Percentiles rank a stretch among this genome's conserved stretches.
Evolutionary conservation across 2,797 vertebrate species (phyloP).

Genomic region (Phataginus tricuspis): DNA sequence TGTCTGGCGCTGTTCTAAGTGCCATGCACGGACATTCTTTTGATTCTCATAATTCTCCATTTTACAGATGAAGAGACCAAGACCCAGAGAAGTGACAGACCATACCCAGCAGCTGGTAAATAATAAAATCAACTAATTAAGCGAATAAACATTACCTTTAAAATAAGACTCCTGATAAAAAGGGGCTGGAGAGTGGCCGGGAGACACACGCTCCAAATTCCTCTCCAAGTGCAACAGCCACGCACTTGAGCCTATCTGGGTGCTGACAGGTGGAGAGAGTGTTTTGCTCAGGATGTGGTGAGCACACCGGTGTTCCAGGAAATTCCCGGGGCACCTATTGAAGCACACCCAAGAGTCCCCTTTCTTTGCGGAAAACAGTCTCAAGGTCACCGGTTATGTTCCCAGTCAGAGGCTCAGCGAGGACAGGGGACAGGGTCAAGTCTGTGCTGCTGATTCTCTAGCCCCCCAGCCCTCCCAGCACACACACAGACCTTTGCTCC

Average conservation of each 20-base stretch:
- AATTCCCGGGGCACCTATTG: background rate
- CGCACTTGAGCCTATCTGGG: constrained; percentile 72
- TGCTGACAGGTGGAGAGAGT: constrained; percentile 73
- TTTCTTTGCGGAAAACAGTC: constrained; percentile 12
- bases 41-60: background rate
- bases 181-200: background rate
- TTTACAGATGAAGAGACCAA: background rate
- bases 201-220: constrained; percentile 63
- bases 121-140: background rate
- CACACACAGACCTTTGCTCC: background rate
- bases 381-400: constrained; percentile 56
- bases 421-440: background rate
- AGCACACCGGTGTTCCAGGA: background rate
- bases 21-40: fast-evolving
- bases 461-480: fast-evolving
- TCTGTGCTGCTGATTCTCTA: background rate
- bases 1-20: fast-evolving
- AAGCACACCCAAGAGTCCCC: background rate
- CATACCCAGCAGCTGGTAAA: background rate
- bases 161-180: background rate
- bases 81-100: background rate
- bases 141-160: background rate
- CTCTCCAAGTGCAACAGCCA: constrained; percentile 57
- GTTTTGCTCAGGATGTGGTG: background rate
- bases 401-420: background rate